Evolutionary conservation across 1,140 invertebrate genomes (phyloP), one percentile per base, ranked within the genome.

Genomic region (Drosophila serrata): DNA sequence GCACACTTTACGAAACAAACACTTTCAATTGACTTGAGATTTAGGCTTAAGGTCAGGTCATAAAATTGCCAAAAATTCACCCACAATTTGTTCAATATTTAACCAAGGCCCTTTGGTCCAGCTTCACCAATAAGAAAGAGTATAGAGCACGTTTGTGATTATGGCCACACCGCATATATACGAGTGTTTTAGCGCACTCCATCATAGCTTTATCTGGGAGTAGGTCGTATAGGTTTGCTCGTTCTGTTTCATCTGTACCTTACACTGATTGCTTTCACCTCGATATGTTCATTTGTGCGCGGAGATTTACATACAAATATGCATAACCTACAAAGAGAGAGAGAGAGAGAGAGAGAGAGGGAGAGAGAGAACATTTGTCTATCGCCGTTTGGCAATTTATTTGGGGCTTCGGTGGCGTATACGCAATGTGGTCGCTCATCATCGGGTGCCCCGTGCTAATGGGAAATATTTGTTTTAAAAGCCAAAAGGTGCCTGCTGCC

Each of bases 401-500:
- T 77, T 77, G 77, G 35, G 53, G 65, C 65, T 31, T 58, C 53
- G 35, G 53, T 81, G 68, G 76, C 77, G 85, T 81, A 90, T 88
- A 84, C 84, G 81, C 84, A 84, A 67, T 81, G 74, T 80, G 84
- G 85, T 77, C 75, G 60, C 64, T 64, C 67, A 68, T 49, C 75
- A 68, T 39, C 31, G 61, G 59, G 37, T 67, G 75, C 69, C 63
- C 45, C 19, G 76, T 63, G 78, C 77, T 88, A 88, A 88, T 90
- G 85, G 85, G 81, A 90, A 90, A 85, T 88, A 90, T 90, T 79
- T 84, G 85, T 90, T 85, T 90, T 73, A 81, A 90, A 88, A 81
- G 85, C 81, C 82, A 88, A 90, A 73, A 88, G 85, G 85, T 85
- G 75, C 55, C 55, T 37, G 51, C 51, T 37, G 67, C 37, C 55